Conservation (phyloP, 2,113 vertebrate genomes). For the Saimiri boliviensis region DNA sequence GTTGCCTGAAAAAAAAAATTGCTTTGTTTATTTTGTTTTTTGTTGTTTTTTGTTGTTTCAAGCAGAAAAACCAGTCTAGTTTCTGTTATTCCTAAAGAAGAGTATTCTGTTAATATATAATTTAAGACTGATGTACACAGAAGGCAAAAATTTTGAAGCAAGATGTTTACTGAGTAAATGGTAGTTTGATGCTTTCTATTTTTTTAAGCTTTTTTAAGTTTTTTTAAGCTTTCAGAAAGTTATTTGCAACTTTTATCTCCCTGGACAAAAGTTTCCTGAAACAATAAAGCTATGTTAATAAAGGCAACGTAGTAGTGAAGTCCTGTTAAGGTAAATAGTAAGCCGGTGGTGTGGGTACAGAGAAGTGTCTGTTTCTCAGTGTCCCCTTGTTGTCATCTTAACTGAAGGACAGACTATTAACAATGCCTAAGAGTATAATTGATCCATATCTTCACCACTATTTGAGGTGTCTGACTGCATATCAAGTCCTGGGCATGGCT, state of each 20-base stretch:
- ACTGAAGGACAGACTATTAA: background rate
- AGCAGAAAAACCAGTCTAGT: background rate
- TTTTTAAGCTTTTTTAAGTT: background rate
- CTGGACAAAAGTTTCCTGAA: background rate
- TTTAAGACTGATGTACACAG: background rate
- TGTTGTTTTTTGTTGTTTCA: background rate
- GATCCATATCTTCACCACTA: no score
- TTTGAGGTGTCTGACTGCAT: background rate
- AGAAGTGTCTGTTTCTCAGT: background rate
- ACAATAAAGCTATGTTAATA: background rate
- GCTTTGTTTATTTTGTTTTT: background rate
- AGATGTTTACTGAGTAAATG: background rate
- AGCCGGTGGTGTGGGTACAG: background rate
- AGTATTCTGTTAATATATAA: background rate
- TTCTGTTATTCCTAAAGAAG: background rate
- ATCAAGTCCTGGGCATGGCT: background rate
- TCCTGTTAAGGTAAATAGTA: background rate
- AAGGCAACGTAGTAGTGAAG: background rate
- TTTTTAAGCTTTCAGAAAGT: background rate
- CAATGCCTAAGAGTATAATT: rapidly evolving
- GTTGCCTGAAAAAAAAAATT: background rate
- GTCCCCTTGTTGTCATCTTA: no score
- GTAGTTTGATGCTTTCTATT: background rate
- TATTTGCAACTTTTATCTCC: background rate
- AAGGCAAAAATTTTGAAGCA: background rate